These are phyloP conservation scores for Melanerpes aurifrons DNA, from an alignment of 2,113 vertebrate species.

Conservation along the genomic window DNA sequence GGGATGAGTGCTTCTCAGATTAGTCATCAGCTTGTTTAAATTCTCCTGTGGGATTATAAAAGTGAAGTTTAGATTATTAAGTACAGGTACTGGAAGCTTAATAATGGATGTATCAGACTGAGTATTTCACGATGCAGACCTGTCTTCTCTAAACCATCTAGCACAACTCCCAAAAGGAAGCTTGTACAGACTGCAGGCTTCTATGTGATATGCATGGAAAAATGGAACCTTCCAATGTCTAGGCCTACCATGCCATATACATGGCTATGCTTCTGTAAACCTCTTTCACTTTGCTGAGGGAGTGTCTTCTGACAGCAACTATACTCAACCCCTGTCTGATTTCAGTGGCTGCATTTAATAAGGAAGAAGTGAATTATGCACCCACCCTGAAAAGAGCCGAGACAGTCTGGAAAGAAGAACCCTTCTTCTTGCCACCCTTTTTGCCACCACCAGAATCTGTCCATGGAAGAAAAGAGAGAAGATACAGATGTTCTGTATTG, in stretches of 20 bases:
- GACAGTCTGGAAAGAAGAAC: constrained; percentile 93
- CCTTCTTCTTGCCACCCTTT: constrained; percentile 90
- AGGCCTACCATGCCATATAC: constrained; percentile 52
- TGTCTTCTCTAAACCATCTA: background rate
- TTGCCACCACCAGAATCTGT: constrained; percentile 61
- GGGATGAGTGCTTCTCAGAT: constrained; percentile 86
- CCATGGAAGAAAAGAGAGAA: background rate
- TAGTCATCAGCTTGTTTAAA: constrained; percentile 89
- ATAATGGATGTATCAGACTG: background rate
- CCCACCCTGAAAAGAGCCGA: constrained; percentile 89
- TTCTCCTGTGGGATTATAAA: constrained; percentile 81
- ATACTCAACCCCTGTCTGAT: too few relatives aligned
- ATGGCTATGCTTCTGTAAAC: too few relatives aligned
- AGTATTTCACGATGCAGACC: background rate
- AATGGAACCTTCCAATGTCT: constrained; percentile 70
- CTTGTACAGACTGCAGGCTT: background rate
- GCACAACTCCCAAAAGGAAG: background rate
- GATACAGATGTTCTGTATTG: too few relatives aligned
- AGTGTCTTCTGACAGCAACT: too few relatives aligned
- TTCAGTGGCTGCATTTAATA: too few relatives aligned
- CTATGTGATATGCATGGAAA: background rate
- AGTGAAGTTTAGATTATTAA: background rate
- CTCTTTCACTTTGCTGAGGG: too few relatives aligned
- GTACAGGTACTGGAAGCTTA: background rate
- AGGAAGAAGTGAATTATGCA: constrained; percentile 76